Base-by-base conservation (phyloP, 1,140 invertebrate species). In the Proales similis region DNA sequence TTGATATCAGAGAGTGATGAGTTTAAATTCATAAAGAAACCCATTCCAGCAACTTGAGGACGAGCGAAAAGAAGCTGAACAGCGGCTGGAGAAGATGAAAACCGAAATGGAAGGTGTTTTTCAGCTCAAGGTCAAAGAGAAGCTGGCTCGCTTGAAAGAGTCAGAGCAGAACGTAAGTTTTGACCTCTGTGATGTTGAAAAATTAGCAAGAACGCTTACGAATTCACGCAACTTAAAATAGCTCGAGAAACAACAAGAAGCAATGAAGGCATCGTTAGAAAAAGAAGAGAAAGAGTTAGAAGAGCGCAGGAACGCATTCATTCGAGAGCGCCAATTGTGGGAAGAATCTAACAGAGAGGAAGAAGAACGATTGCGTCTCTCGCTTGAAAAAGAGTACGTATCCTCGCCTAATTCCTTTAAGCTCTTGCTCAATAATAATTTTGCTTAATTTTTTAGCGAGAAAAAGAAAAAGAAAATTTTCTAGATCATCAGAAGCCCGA, bases 261-360 rank as follows among this genome's bases (percentile, higher is more conserved):
- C 51, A 22, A 57, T 57, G 51, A 57, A 29, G 32, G 11, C 22
- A 11, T 57, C 51, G 29, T 42, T 57, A 14, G 51, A 57, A 57
- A 57, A 57, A 57, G 51, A 57, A 57, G 51, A 57, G 32, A 57
- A 57, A 42, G 51, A 57, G 45, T 39, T 57, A 9, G 51, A 57
- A 43, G 51, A 57, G 32, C 39, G 30, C 20, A 24, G 51, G 32
- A 19, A n/a, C 14, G 29, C 45, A 22, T 57, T 57, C 7, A 29
- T 57, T 29, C 39, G 30, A 57, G 51, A 57, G 20, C 39, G 45
- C 11, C 51, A 57, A 57, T 17, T 57, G 22, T 57, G 51, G 51
- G 51, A 57, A 14, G 51, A 57, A 24, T 57, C 51, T 9, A 57
- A 57, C n/a, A 57, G 32, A 42, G 51, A 57, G 5, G 51, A 57